Evolutionary conservation across 2,888 invertebrate species (phyloP), one percentile per base, ranked within the genome.

Genomic region (Perizoma flavofasciatum): DNA sequence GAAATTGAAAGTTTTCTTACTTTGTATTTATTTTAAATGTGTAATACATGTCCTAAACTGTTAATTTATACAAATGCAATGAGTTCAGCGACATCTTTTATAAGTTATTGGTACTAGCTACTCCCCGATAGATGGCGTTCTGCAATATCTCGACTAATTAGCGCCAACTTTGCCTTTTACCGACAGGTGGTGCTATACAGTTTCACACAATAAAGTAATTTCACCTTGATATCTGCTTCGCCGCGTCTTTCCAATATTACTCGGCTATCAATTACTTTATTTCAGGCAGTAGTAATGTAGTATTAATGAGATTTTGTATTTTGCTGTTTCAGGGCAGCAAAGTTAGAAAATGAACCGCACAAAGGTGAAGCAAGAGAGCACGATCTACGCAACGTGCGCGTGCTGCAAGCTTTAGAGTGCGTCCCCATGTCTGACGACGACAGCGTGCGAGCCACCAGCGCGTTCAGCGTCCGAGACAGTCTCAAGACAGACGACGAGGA

Each of bases 401-500:
- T 83, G 3, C 81, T 85, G 79, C 89, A 87, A 68, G 87, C 84
- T 0, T 78, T 85, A 73, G 92, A 92, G 63, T 92, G 90, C 70
- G 79, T 91, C 0, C 90, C 89, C 0, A 86, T 92, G 69, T 92
- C 92, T 0, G 92, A 92, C 56, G 92, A 92, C 60, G 92, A 92
- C 66, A 92, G 92, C 59, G 88, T 92, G 0, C 70, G 92, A 67
- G 92, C 92, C 0, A 91, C 89, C 0, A 92, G 92, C 67, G 92
- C 92, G 0, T 88, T 92, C 64, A 92, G 92, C 66, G 86, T 91
- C 0, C 73, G 92, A 63, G 92, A 92, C 63, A 92, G 92, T 58
- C 83, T 92, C 1, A 91, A 91, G 70, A 92, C 92, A 22, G 92
- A 92, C 39, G 92, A 92, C 43, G 92, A 92, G 70, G 92, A 92